These are phyloP conservation scores for Sarcophaga rosellei DNA, from an alignment of 2,888 invertebrate species.

Conservation along the genomic window DNA sequence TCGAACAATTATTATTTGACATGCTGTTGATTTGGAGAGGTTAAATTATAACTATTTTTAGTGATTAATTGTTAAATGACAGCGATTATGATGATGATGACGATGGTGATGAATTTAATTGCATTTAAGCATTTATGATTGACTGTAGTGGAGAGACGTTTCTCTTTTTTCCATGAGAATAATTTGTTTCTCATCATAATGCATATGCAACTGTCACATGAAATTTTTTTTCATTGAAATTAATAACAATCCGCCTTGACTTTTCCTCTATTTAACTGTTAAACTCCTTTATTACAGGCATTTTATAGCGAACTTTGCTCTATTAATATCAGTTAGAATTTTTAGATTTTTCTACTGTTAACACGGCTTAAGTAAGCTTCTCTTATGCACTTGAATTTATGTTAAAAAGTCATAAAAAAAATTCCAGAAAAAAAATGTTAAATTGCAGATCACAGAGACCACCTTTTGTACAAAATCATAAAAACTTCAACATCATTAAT, in stretches of 20 bases:
- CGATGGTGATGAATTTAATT: constrained; percentile 39
- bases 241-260: too few relatives aligned
- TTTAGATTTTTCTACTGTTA: not conserved
- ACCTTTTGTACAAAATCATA: constrained; percentile 63
- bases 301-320: too few relatives aligned
- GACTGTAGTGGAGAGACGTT: not conserved
- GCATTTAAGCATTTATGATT: constrained; percentile 27
- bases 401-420: too few relatives aligned
- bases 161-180: not conserved
- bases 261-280: too few relatives aligned
- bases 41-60: constrained; percentile 61
- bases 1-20: constrained; percentile 63
- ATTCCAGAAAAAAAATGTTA: constrained; percentile 23
- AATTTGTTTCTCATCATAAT: not conserved
- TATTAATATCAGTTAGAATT: not conserved
- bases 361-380: not conserved
- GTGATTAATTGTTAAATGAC: constrained; percentile 55
- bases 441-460: constrained; percentile 64
- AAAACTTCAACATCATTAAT: constrained; percentile 64
- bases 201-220: too few relatives aligned
- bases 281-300: too few relatives aligned
- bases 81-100: not conserved
- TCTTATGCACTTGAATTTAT: too few relatives aligned
- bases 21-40: constrained; percentile 51
- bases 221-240: too few relatives aligned